Conservation (phyloP, 1,140 invertebrate genomes). For the Calephelis virginiensis region DNA sequence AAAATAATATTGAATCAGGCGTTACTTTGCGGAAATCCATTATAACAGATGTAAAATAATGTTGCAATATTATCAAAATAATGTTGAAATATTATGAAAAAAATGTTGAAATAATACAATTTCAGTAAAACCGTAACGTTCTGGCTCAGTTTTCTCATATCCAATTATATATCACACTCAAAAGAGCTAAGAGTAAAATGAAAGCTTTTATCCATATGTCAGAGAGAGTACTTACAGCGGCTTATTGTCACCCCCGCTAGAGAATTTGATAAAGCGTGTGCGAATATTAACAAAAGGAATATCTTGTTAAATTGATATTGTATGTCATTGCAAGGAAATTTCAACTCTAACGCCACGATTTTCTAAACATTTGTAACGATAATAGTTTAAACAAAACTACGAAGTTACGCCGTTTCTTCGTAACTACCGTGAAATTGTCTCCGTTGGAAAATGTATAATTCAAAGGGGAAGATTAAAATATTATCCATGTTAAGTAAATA, state of each 20-base stretch:
- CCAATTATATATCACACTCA: slow-evolving; percentile 64
- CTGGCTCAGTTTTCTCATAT: slow-evolving; percentile 34
- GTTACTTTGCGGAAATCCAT: no score
- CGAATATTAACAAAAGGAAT: slow-evolving; percentile 79
- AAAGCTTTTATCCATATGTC: slow-evolving; percentile 79
- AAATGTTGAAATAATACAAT: neutral
- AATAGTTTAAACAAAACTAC: slow-evolving; percentile 38
- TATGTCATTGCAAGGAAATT: slow-evolving; percentile 41
- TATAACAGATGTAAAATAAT: no score
- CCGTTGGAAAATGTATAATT: slow-evolving; percentile 77
- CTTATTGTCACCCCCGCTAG: slow-evolving; percentile 78
- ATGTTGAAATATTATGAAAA: neutral
- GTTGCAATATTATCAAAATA: no score
- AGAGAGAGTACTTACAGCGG: slow-evolving; percentile 76
- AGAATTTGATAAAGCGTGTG: slow-evolving; percentile 79
- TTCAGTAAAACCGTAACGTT: slow-evolving; percentile 16
- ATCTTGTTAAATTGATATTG: slow-evolving; percentile 78
- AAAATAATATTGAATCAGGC: no score
- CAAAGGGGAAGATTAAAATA: slow-evolving; percentile 80
- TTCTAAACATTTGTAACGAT: slow-evolving; percentile 30
- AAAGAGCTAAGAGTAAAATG: slow-evolving; percentile 75
- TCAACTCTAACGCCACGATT: slow-evolving; percentile 37
- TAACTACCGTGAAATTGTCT: slow-evolving; percentile 76
- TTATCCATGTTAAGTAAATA: slow-evolving; percentile 81
- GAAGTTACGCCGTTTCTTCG: slow-evolving; percentile 53